These are phyloP conservation scores for Tursiops truncatus DNA, from an alignment of 2,113 vertebrate species.

Conservation along the genomic window DNA sequence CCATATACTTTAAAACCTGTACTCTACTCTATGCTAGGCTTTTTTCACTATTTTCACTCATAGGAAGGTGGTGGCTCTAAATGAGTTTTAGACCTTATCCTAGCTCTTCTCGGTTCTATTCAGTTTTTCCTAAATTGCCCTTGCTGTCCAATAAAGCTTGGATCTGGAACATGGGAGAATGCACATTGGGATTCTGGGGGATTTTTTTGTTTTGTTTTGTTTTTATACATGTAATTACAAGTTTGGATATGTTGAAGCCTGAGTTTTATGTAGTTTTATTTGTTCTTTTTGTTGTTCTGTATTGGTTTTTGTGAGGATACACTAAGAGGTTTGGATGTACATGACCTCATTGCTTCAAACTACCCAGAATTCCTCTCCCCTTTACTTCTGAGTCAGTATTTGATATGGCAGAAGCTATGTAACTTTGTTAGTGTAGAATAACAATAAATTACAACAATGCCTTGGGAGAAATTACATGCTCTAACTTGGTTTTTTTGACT, in stretches of 20 bases:
- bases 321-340: not conserved
- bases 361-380: not conserved
- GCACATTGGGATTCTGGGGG: not conserved
- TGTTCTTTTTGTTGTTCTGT: not conserved
- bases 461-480: conserved; percentile 45
- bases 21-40: not conserved
- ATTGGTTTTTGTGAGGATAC: not conserved
- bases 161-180: not conserved
- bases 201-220: not conserved
- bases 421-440: conserved; percentile 71
- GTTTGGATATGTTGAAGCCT: not conserved
- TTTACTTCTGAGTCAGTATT: conserved; percentile 55
- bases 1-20: not conserved
- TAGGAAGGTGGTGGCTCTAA: not conserved
- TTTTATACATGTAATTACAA: conserved; percentile 3
- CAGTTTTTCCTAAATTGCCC: not conserved
- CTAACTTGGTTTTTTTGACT: conserved; percentile 58
- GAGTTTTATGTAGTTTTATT: conserved; percentile 22
- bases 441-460: conserved; percentile 2
- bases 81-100: not conserved
- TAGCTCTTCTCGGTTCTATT: not conserved
- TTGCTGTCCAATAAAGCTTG: not conserved
- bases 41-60: not conserved
- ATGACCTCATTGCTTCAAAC: not conserved
- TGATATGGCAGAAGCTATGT: conserved; percentile 43